phyloP scores from a whole-genome alignment of 2,888 invertebrate species.

The Steinernema carpocapsae region DNA sequence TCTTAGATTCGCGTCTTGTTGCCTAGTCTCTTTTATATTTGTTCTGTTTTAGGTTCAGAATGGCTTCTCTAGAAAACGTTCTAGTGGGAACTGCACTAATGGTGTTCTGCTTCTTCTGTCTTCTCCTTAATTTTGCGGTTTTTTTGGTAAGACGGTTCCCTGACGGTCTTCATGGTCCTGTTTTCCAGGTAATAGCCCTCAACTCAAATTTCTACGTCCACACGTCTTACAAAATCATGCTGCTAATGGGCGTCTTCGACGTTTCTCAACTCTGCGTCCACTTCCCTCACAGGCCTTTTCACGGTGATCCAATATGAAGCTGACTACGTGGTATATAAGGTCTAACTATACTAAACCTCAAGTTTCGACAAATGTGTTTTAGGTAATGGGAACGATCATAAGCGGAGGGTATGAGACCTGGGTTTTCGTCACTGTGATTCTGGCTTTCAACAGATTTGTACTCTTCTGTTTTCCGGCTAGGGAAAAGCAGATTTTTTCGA shows the following conservation, averaged over 20 bases:
- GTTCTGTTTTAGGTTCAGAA: no score
- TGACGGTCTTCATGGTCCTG: no score
- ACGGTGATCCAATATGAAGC: slow-evolving; percentile 4
- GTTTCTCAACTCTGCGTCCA: slow-evolving; percentile 5
- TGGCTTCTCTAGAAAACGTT: not conserved
- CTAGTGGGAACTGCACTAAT: not conserved
- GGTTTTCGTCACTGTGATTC: slow-evolving; percentile 4
- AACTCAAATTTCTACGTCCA: slow-evolving; percentile 2
- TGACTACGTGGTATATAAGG: not conserved
- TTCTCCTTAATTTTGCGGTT: not conserved
- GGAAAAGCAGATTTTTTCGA: not conserved
- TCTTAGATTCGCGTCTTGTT: no score
- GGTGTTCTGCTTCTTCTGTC: not conserved
- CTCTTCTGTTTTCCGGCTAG: not conserved
- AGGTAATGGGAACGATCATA: slow-evolving; percentile 13
- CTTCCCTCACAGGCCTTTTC: not conserved
- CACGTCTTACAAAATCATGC: slow-evolving; percentile 28
- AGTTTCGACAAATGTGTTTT: not conserved
- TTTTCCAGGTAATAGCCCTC: not conserved
- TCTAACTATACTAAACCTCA: not conserved
- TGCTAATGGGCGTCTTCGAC: slow-evolving; percentile 22
- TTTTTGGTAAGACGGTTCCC: not conserved
- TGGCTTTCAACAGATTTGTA: slow-evolving; percentile 18
- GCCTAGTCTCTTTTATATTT: no score
- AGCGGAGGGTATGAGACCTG: not conserved